phyloP scores from a whole-genome alignment of 2,888 invertebrate genomes.

The Bellardia pandia region DNA sequence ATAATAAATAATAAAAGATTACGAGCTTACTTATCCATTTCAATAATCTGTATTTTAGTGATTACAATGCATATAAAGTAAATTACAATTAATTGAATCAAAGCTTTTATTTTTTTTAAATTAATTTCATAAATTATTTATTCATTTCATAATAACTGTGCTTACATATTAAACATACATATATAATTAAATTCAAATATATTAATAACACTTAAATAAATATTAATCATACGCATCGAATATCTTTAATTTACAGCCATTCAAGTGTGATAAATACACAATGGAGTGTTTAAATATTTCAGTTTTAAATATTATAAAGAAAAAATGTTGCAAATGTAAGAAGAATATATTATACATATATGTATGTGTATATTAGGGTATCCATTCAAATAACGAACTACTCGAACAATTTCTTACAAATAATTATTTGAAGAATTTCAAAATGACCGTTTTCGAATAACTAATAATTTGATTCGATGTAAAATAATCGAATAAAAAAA shows the following conservation, averaged over 20 bases:
- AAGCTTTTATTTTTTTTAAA: slow-evolving; percentile 21
- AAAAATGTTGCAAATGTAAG: neutral
- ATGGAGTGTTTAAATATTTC: neutral
- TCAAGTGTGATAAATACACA: neutral
- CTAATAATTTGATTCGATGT: no score
- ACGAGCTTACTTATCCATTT: no score
- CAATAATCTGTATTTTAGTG: no score
- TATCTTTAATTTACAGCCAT: neutral
- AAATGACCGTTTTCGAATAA: no score
- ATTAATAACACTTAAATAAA: slow-evolving; percentile 23
- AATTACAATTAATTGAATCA: neutral
- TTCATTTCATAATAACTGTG: neutral
- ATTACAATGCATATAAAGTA: no score
- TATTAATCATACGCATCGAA: slow-evolving; percentile 14
- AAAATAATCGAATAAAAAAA: no score
- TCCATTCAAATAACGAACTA: no score
- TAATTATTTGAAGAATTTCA: no score
- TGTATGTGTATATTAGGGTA: no score
- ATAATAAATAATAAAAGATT: no score
- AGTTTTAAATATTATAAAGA: neutral
- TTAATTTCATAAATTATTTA: slow-evolving; percentile 9
- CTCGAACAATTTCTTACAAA: no score
- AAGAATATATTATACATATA: neutral
- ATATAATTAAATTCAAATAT: slow-evolving; percentile 14
- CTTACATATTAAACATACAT: neutral